A percentile compares a stretch with the other conserved stretches of the same genome.
phyloP scores from a whole-genome alignment of 2,113 vertebrate species.

The Dissostichus mawsoni region DNA sequence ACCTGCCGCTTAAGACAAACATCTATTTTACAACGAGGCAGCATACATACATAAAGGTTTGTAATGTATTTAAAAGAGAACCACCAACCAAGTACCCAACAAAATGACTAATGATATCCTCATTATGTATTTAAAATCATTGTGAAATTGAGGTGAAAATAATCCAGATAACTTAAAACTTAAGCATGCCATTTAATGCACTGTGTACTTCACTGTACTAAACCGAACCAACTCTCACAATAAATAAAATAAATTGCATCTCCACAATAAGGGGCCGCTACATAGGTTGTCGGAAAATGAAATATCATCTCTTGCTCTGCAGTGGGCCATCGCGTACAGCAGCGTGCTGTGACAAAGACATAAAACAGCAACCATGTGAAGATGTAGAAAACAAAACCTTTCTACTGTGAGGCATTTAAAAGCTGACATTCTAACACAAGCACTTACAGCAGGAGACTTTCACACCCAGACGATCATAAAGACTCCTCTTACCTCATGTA shows the following conservation, averaged over 20 bases:
- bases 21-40: not conserved
- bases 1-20: not conserved
- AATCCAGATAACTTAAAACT: slow-evolving; percentile 25
- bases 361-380: slow-evolving; percentile 25
- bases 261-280: slow-evolving; percentile 10
- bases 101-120: slow-evolving; percentile 7
- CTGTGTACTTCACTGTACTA: not conserved
- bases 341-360: slow-evolving; percentile 13
- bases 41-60: not conserved
- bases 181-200: not conserved
- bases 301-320: not conserved
- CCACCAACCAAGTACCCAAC: not conserved
- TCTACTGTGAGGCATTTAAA: slow-evolving; percentile 7
- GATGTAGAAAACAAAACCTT: not conserved
- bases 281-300: slow-evolving; percentile 25
- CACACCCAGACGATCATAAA: slow-evolving; percentile 29
- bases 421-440: slow-evolving; percentile 8
- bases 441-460: slow-evolving; percentile 27
- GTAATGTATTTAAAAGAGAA: not conserved
- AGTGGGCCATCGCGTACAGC: not conserved
- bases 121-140: not conserved
- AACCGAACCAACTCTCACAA: not conserved
- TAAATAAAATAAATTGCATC: slow-evolving; percentile 12
- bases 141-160: slow-evolving; percentile 20
- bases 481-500: slow-evolving; percentile 10